Conservation (phyloP, 2,888 invertebrate genomes). For the Acleris emargana region DNA sequence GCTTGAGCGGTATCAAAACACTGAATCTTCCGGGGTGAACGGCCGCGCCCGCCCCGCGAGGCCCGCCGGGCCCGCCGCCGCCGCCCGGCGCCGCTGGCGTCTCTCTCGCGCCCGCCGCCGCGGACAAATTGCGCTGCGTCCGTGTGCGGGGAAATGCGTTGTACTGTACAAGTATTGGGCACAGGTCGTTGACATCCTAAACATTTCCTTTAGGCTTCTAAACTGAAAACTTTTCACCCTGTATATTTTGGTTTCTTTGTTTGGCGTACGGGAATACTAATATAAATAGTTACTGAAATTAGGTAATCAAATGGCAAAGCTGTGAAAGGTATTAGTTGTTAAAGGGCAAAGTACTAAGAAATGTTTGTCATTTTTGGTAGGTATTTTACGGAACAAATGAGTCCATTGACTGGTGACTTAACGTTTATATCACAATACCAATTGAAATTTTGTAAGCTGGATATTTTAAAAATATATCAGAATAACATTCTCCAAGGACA, state of each 20-base stretch:
- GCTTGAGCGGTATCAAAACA: constrained; percentile 82
- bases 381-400: too few relatives aligned
- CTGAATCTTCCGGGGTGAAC: constrained; percentile 83
- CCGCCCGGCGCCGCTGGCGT: constrained; percentile 39
- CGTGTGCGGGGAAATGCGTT: constrained; percentile 79
- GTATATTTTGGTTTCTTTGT: not conserved
- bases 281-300: not conserved
- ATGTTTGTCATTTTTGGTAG: too few relatives aligned
- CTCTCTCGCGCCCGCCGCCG: constrained; percentile 60
- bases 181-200: constrained; percentile 76
- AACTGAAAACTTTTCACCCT: constrained; percentile 25
- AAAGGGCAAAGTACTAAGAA: too few relatives aligned
- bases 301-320: not conserved
- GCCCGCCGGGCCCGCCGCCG: constrained; percentile 62
- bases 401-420: not conserved
- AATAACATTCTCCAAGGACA: not conserved
- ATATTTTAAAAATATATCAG: not conserved
- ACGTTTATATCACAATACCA: not conserved
- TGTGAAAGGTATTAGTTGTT: too few relatives aligned
- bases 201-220: constrained; percentile 58
- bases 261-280: not conserved
- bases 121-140: constrained; percentile 74
- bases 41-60: constrained; percentile 59
- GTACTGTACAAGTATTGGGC: constrained; percentile 77
- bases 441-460: not conserved